Percentiles rank a stretch among this genome's conserved stretches.
These are phyloP conservation scores for Monopis laevigella DNA, from an alignment of 2,888 invertebrate species.

Conservation along the genomic window DNA sequence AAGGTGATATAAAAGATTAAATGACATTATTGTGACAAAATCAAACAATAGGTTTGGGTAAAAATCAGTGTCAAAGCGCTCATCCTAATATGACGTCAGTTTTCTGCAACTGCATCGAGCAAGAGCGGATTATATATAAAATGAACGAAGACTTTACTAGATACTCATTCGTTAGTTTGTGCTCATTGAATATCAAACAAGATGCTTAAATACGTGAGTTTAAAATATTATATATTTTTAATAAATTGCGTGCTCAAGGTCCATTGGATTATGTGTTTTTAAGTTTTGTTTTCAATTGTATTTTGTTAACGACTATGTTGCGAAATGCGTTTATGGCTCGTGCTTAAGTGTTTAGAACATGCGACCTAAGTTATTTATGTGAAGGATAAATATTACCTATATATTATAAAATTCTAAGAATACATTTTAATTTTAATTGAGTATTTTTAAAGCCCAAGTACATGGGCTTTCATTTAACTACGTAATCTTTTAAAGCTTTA, in stretches of 20 bases:
- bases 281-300: slow-evolving; percentile 23
- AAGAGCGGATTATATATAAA: slow-evolving; percentile 55
- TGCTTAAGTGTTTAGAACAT: slow-evolving; percentile 21
- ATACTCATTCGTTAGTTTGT: slow-evolving; percentile 63
- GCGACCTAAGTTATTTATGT: too few species aligned
- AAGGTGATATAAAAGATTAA: not conserved
- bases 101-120: slow-evolving; percentile 44
- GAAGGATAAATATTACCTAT: too few species aligned
- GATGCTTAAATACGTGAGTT: slow-evolving; percentile 65
- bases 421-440: too few species aligned
- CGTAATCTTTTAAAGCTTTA: too few species aligned
- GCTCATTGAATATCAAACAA: slow-evolving; percentile 55
- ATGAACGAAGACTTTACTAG: slow-evolving; percentile 46
- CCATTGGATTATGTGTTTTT: slow-evolving; percentile 18
- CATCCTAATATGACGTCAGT: slow-evolving; percentile 29
- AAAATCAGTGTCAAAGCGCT: not conserved
- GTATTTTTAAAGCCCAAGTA: too few species aligned
- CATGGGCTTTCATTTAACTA: too few species aligned
- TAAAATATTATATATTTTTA: slow-evolving; percentile 19
- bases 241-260: slow-evolving; percentile 17
- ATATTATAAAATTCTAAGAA: too few species aligned
- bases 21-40: slow-evolving; percentile 4
- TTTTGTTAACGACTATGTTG: slow-evolving; percentile 23
- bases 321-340: slow-evolving; percentile 31
- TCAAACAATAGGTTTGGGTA: not conserved